Conservation (phyloP, 2,797 vertebrate species). For the Sciurus carolinensis region DNA sequence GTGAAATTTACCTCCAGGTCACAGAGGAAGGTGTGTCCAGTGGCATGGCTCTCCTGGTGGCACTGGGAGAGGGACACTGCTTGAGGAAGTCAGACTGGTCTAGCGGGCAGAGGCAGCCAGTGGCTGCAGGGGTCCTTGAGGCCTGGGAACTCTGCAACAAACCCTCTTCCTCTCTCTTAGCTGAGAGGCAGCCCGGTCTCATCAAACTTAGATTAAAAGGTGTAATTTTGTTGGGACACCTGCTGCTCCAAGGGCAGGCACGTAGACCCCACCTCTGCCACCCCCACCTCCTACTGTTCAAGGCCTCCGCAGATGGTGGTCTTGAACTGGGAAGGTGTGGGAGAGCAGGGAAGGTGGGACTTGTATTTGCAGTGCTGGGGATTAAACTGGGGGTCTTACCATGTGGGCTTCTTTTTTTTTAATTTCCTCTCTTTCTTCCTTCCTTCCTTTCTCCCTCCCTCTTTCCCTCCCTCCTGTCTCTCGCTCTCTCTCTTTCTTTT, state of each 20-base stretch:
- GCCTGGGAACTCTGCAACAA: neutral
- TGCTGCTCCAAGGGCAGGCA: neutral
- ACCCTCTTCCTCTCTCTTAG: neutral
- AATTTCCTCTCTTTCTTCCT: too few relatives aligned
- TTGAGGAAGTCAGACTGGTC: neutral
- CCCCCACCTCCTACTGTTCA: neutral
- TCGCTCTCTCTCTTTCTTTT: too few relatives aligned
- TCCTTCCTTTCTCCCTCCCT: too few relatives aligned
- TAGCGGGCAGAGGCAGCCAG: neutral
- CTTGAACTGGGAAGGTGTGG: neutral
- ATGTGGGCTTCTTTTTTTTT: neutral
- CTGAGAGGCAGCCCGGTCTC: neutral
- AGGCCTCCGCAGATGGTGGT: too few relatives aligned
- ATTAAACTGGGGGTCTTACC: neutral
- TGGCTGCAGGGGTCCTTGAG: neutral
- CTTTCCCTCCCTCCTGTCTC: too few relatives aligned
- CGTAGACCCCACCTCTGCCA: fast-evolving
- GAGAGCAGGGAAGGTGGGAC: neutral
- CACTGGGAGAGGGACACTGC: neutral
- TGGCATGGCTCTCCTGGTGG: neutral
- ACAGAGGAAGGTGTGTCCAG: neutral
- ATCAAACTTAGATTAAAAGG: constrained; percentile 66
- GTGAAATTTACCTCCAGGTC: neutral
- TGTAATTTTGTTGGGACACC: neutral
- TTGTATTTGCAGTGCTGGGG: neutral